A percentile compares a stretch with the other conserved stretches of the same genome.
These are phyloP conservation scores for Xenus cinereus DNA, from an alignment of 2,113 vertebrate species.

Conservation along the genomic window DNA sequence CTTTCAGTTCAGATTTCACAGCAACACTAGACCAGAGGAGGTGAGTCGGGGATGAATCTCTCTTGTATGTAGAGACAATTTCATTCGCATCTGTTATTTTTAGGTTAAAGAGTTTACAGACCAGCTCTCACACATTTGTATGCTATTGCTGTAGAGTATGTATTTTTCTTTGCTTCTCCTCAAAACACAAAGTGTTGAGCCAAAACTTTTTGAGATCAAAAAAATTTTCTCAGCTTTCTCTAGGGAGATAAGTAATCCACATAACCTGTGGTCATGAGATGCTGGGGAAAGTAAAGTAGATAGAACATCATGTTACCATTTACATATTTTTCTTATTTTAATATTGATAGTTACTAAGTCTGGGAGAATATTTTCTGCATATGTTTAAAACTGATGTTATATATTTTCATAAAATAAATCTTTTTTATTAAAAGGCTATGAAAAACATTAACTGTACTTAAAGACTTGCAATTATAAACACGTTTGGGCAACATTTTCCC, in stretches of 20 bases:
- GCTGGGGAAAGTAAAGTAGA: neutral
- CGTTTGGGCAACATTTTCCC: neutral
- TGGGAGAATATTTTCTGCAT: neutral
- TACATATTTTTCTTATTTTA: neutral
- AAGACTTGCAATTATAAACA: neutral
- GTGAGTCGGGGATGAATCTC: neutral
- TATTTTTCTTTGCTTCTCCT: neutral
- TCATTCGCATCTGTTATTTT: neutral
- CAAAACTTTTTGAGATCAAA: neutral
- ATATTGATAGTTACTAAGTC: neutral
- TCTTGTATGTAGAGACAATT: rapidly evolving
- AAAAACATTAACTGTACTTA: neutral
- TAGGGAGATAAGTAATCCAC: neutral
- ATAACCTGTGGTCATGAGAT: neutral
- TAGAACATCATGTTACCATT: neutral
- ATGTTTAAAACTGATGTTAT: neutral
- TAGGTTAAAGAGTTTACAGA: neutral
- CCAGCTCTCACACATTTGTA: neutral
- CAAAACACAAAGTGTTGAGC: neutral
- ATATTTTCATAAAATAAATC: neutral
- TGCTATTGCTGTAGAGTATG: rapidly evolving
- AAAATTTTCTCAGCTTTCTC: rapidly evolving
- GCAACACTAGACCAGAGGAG: neutral
- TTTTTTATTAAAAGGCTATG: neutral
- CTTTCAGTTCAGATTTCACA: neutral